Evolutionary conservation across 1,140 invertebrate species (phyloP).

Genomic region (Sesamia nonagrioides): DNA sequence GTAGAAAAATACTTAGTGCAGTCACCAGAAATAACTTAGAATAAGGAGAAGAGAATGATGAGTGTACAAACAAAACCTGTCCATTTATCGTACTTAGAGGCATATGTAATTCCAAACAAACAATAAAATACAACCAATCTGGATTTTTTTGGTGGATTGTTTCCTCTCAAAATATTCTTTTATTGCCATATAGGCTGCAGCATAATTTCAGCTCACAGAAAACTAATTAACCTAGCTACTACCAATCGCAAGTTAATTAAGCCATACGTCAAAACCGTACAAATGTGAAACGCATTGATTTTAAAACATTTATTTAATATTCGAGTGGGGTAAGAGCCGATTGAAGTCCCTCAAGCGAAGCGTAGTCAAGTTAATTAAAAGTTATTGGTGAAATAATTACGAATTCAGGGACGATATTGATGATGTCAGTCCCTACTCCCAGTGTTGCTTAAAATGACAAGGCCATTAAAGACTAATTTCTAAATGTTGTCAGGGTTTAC

Average conservation of each 20-base stretch:
- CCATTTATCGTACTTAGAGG: too few relatives aligned
- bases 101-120: too few relatives aligned
- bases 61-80: too few relatives aligned
- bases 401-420: not conserved
- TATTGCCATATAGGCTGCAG: too few relatives aligned
- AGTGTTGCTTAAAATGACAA: not conserved
- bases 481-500: too few relatives aligned
- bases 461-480: not conserved
- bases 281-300: constrained; percentile 24
- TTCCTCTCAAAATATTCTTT: too few relatives aligned
- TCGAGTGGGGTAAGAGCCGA: constrained; percentile 15
- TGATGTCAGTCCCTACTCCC: not conserved
- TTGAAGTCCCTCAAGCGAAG: constrained; percentile 3
- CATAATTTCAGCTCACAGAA: not conserved
- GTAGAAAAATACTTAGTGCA: too few relatives aligned
- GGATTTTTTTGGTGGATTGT: too few relatives aligned
- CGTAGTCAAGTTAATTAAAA: constrained; percentile 7
- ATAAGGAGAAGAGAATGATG: too few relatives aligned
- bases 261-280: not conserved
- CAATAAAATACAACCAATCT: too few relatives aligned
- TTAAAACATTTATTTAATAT: constrained; percentile 27
- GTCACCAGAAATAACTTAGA: too few relatives aligned
- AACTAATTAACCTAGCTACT: not conserved
- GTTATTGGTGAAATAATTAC: not conserved
- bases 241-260: constrained; percentile 8